phyloP scores from a whole-genome alignment of 2,888 invertebrate species.

The Drosophila neutralis region DNA sequence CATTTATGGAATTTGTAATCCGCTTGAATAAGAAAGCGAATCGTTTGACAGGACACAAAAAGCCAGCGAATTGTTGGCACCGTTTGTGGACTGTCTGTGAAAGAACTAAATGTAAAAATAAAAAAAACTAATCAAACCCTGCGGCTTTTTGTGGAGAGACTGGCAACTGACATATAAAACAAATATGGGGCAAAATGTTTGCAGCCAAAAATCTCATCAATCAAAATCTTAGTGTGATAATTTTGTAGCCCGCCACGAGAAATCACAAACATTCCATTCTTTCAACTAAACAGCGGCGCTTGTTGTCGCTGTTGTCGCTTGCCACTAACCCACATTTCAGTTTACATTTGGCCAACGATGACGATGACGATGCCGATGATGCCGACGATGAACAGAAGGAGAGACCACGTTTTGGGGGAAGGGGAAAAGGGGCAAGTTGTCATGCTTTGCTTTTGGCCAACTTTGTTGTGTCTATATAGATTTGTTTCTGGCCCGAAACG shows the following conservation, averaged over 20 bases:
- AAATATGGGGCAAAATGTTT: constrained; percentile 15
- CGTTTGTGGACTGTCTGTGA: neutral
- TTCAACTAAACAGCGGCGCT: constrained; percentile 56
- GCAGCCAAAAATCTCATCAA: constrained; percentile 67
- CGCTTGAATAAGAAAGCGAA: neutral
- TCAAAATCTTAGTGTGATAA: constrained; percentile 75
- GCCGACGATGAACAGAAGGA: constrained; percentile 4
- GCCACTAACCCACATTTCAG: constrained; percentile 74
- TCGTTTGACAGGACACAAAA: constrained; percentile 4
- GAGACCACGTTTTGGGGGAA: no score
- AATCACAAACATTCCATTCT: constrained; percentile 69
- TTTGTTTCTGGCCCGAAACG: constrained; percentile 54
- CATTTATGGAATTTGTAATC: neutral
- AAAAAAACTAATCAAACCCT: constrained; percentile 68
- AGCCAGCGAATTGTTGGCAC: neutral
- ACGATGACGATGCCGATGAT: constrained; percentile 14
- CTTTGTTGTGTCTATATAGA: constrained; percentile 63
- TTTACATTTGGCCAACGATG: constrained; percentile 52
- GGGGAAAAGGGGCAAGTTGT: constrained; percentile 14
- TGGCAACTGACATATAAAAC: constrained; percentile 35
- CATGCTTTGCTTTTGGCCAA: constrained; percentile 57
- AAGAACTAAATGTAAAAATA: constrained; percentile 12
- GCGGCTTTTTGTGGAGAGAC: constrained; percentile 45
- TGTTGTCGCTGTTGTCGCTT: constrained; percentile 16
- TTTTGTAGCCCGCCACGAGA: constrained; percentile 68